Conservation (phyloP, 2,113 vertebrate genomes). For the Balaeniceps rex region DNA sequence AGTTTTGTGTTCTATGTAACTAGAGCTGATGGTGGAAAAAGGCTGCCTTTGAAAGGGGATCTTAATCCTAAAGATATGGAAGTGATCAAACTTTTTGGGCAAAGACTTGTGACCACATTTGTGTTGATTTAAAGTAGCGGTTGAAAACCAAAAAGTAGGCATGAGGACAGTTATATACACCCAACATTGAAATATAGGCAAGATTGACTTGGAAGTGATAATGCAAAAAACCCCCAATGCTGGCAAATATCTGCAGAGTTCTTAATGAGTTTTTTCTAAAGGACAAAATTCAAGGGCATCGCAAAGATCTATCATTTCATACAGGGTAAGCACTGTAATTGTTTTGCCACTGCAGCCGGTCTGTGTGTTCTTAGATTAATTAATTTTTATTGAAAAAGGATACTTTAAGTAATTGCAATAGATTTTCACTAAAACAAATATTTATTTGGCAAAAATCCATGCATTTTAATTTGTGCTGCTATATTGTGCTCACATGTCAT, state of each 20-base stretch:
- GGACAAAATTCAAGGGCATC: neutral
- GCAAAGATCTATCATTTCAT: neutral
- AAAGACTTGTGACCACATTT: neutral
- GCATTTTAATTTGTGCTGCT: conserved; percentile 13
- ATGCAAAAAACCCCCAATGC: neutral
- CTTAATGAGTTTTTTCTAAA: neutral
- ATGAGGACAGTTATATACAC: neutral
- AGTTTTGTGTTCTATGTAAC: neutral
- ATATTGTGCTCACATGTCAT: neutral
- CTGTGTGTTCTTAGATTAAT: neutral
- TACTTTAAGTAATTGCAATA: conserved; percentile 20
- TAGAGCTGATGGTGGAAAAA: neutral
- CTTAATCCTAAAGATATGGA: neutral
- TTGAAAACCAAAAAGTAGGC: neutral
- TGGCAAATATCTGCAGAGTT: neutral
- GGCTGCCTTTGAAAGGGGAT: neutral
- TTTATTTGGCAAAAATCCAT: neutral
- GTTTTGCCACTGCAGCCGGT: neutral
- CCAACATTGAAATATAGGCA: neutral
- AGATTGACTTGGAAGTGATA: neutral
- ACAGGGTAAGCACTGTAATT: neutral
- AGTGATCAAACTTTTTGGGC: neutral
- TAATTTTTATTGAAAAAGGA: conserved; percentile 9
- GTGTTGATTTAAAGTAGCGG: neutral
- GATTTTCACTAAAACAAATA: neutral